A percentile compares a stretch with the other conserved stretches of the same genome.
phyloP scores from a whole-genome alignment of 37 sponge, comb jelly and placozoan species.

The Halisarca cf. caerulea region DNA sequence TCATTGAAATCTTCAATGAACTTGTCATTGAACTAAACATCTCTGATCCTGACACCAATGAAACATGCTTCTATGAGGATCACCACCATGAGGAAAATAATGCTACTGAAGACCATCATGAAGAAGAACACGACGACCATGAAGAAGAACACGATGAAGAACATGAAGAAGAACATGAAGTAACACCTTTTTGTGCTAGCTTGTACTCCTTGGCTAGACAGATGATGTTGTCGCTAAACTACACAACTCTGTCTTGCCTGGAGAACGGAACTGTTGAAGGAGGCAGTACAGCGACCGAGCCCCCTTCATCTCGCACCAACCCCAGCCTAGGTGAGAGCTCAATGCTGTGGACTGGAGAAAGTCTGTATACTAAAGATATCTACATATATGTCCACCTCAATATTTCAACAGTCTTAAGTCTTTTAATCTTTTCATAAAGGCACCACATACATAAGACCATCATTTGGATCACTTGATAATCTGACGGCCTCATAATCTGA shows the following conservation, averaged over 20 bases:
- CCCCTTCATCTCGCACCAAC: not conserved
- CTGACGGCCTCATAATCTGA: too few species aligned
- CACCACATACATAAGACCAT: too few species aligned
- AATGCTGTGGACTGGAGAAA: too few species aligned
- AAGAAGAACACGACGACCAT: not conserved
- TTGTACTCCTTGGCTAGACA: not conserved
- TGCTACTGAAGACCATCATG: not conserved
- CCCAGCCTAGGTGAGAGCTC: not conserved
- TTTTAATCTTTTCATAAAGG: too few species aligned
- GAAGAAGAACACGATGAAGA: not conserved
- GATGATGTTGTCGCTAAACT: constrained; percentile 36
- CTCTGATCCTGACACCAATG: not conserved
- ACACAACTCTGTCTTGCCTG: constrained; percentile 43
- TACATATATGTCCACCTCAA: too few species aligned
- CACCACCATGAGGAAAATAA: not conserved
- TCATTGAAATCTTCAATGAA: constrained; percentile 11
- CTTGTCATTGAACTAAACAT: not conserved
- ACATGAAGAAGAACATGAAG: not conserved
- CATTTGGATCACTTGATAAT: too few species aligned
- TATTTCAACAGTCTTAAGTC: too few species aligned
- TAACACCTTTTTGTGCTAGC: not conserved
- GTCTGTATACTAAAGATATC: too few species aligned
- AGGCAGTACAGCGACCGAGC: not conserved
- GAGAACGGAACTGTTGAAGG: not conserved
- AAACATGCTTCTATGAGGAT: not conserved